Evolutionary conservation across 2,888 invertebrate species (phyloP).

Genomic region (Furcula furcula): DNA sequence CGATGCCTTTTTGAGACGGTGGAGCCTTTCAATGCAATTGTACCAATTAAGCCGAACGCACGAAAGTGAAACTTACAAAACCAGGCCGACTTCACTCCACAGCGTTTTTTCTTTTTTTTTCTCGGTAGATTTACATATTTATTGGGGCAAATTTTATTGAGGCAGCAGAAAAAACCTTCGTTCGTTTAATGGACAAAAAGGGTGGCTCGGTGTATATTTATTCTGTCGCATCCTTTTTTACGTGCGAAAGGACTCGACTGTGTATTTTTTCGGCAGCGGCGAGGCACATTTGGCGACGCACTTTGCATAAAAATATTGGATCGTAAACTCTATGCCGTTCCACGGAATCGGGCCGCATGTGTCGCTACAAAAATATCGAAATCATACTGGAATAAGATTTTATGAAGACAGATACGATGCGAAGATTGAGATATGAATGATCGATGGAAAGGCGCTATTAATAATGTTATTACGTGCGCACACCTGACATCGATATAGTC

Average conservation of each 20-base stretch:
- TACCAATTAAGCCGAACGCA: conserved; percentile 68
- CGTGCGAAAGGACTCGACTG: conserved; percentile 73
- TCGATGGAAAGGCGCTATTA: conserved; percentile 39
- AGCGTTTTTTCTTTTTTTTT: conserved; percentile 68
- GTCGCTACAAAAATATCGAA: conserved; percentile 63
- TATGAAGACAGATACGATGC: conserved; percentile 56
- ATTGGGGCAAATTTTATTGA: conserved; percentile 81
- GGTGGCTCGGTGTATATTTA: conserved; percentile 79
- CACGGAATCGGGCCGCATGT: conserved; percentile 66
- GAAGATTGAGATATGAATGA: conserved; percentile 62
- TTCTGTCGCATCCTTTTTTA: conserved; percentile 81
- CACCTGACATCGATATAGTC: conserved; percentile 39
- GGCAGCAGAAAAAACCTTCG: conserved; percentile 70
- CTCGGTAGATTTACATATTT: conserved; percentile 79
- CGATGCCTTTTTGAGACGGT: conserved; percentile 48
- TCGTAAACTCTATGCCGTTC: conserved; percentile 70
- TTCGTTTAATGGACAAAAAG: conserved; percentile 81
- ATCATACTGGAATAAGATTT: conserved; percentile 62
- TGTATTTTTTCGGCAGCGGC: conserved; percentile 69
- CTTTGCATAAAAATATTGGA: conserved; percentile 80
- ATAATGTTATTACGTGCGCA: conserved; percentile 36
- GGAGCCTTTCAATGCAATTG: conserved; percentile 57
- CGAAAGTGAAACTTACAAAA: conserved; percentile 76
- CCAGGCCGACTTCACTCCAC: conserved; percentile 45
- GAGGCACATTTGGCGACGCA: conserved; percentile 78